A percentile compares a stretch with the other conserved stretches of the same genome.
These are phyloP conservation scores for Astreopora myriophthalma DNA, from an alignment of 64 coral and sea anemone genomes.

Conservation along the genomic window DNA sequence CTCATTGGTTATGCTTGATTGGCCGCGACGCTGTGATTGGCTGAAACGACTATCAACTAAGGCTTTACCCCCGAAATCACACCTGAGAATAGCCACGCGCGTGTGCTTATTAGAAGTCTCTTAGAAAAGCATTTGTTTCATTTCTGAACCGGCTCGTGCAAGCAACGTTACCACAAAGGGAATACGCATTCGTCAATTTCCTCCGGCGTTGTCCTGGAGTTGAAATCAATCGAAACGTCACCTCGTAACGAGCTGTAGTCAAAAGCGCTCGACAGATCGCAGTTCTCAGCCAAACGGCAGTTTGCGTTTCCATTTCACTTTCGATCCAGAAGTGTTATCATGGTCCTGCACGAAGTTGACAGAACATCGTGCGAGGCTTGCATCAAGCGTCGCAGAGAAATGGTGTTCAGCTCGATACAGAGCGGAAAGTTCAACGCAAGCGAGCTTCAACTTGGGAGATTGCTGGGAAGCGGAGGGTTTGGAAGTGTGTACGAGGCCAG, in stretches of 20 bases:
- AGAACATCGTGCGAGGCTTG: constrained; percentile 65
- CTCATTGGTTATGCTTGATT: constrained; percentile 87
- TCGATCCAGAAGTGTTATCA: constrained; percentile 20
- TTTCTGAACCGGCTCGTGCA: constrained; percentile 65
- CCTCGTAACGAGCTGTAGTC: background rate
- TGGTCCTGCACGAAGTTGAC: constrained; percentile 87
- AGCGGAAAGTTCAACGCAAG: constrained; percentile 53
- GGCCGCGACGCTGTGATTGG: constrained; percentile 68
- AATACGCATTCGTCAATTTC: constrained; percentile 32
- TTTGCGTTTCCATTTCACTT: constrained; percentile 66
- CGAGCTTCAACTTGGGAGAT: constrained; percentile 78
- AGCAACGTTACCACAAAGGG: constrained; percentile 66
- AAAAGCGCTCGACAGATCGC: background rate
- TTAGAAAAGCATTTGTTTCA: constrained; percentile 95
- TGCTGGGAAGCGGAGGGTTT: constrained; percentile 94
- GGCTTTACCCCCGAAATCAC: constrained; percentile 79
- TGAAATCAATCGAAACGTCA: constrained; percentile 16
- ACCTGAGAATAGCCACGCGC: constrained; percentile 90
- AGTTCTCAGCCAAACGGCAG: background rate
- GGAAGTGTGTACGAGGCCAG: constrained; percentile 92
- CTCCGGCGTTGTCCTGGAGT: background rate
- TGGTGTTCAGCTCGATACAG: constrained; percentile 53
- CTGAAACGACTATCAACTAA: constrained; percentile 39
- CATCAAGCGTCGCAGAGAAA: constrained; percentile 51
- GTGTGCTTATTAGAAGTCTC: constrained; percentile 81